These are phyloP conservation scores for Capitulum mitella DNA, from an alignment of 2,888 invertebrate species.

Conservation along the genomic window DNA sequence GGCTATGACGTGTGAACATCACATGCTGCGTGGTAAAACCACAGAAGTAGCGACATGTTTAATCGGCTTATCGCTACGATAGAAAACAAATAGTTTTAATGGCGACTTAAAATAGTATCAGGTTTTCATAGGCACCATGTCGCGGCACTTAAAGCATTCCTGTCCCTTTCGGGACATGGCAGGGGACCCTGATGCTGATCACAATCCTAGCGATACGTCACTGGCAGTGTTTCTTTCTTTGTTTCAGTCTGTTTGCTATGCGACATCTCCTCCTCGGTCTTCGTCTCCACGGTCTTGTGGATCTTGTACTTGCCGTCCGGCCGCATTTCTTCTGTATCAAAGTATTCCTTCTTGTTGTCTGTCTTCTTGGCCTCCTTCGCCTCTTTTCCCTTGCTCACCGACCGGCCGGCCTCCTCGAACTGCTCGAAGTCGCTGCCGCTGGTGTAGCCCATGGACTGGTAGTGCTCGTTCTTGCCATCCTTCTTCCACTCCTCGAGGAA, in stretches of 20 bases:
- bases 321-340: neutral
- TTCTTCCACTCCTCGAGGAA: neutral
- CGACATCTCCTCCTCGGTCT: neutral
- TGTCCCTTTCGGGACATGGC: no score
- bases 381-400: neutral
- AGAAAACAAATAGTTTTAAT: no score
- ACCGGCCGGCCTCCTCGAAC: neutral
- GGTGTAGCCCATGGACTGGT: neutral
- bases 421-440: neutral
- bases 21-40: no score
- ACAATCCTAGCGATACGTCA: neutral
- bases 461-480: neutral
- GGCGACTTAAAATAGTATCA: no score
- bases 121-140: no score
- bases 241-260: neutral
- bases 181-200: no score
- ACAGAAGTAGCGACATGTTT: no score
- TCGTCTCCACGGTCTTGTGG: neutral
- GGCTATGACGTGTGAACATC: no score
- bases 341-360: neutral
- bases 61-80: no score
- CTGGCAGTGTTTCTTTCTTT: neutral
- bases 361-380: neutral
- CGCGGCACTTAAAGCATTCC: no score
- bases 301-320: neutral